Base-by-base conservation (phyloP, 2,797 vertebrate genomes). In the Triplophysa bombifrons region DNA sequence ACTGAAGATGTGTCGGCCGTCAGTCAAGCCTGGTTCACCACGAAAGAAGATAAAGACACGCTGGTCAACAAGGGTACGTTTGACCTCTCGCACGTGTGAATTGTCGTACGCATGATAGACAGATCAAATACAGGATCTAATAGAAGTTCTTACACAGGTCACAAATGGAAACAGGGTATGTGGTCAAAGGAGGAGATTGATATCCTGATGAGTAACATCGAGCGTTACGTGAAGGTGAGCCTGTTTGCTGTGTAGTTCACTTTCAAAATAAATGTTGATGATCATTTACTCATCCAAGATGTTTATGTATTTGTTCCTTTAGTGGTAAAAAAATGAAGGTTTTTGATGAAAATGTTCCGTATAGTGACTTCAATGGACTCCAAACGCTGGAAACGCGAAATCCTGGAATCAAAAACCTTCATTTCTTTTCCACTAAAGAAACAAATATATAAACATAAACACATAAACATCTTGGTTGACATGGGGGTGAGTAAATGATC, bases 81-180 rank as follows among this genome's bases (percentile, higher is more conserved):
- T 67, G 12, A 46, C 22, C 11, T 38, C 16, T 30, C 30, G 10
- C 2, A 8, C 46, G 46, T 48, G 19, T 56, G 44, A 17, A 58
- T 48, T 30, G 25, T n/a, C 12, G n/a, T 56, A 20, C 34, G 53
- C 9, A 25, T 9, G 44, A 25, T 50, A 19, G 38, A 66, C 16
- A 41, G 69, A 11, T n/a, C 46, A 0, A 20, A 46, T 44, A 41
- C 19, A 10, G 9, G 2, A 41, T 68, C 17, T 82, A 12, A 19
- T 30, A 34, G 19, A 12, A 17, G 81, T 12, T 83, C 12, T 50
- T 5, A 82, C 84, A 74, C 83, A 99, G 98, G 98, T 90, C 98
- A 99, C 87, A 98, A 97, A 84, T 99, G 97, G 98, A 99, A 99
- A 80, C 98, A 99, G 88, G 97, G 98, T 25, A 99, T 99, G 98